Base-by-base conservation (phyloP, 2,888 invertebrate species). In the Tetanocera ferruginea region DNA sequence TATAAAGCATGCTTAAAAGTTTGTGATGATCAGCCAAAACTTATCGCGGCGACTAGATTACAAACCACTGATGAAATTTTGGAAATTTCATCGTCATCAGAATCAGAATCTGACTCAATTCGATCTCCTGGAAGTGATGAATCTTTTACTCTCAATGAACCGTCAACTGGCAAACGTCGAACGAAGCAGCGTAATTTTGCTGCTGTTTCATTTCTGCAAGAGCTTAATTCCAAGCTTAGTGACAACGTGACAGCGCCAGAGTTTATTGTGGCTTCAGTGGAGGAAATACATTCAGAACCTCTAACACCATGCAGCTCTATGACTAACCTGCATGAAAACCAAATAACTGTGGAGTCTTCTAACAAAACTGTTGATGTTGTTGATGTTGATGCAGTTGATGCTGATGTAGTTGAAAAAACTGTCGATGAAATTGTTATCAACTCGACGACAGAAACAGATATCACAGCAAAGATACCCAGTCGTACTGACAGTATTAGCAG, bases 1-100 rank as follows among this genome's bases (percentile, higher is more conserved):
- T 83, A 83, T 70, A 83, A 83, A 76, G 82, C 81, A 1, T 82
- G 79, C 52, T 52, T 83, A 23, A 80, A 80, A 51, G 57, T 6
- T 76, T 5, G 77, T 71, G 70, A 69, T 70, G 76, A 69, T 60
- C 74, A 57, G 52, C 72, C 62, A 43, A 62, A 55, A 5, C 71
- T 74, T 19, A 71, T n/a, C 2, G 14, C 14, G 31, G 8, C 8
- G 11, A 2, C 25, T 57, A 19, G 19, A 31, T 8, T 17, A 5
- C 60, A 34, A 11, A 57, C 28, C 31, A 37, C 72, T 57, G 78
- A 78, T 60, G 62, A 76, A 14, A 62, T 79, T 49, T 74, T 78
- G 31, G 81, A 79, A 67, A 78, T 79, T 43, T 76, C 78, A 69
- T 78, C 78, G 8, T 76, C 80, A 11, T 74, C 73, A 28, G 75